A percentile compares a stretch with the other conserved stretches of the same genome.
Evolutionary conservation across 2,113 vertebrate genomes (phyloP).

Genomic region (Pangasianodon gigas): DNA sequence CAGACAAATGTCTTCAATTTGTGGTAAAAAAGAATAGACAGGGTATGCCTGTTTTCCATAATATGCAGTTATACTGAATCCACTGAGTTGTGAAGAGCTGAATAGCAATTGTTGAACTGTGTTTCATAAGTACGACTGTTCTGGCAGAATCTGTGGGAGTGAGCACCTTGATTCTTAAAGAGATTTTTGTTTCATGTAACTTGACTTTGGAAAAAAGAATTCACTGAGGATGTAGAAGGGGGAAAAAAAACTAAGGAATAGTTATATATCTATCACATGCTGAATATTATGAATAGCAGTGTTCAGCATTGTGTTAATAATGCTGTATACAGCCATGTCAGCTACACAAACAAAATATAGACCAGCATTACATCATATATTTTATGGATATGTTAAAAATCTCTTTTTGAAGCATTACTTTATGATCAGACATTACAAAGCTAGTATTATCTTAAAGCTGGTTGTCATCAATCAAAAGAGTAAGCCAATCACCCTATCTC

Average conservation of each 20-base stretch:
- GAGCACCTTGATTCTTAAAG: background rate
- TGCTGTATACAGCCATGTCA: background rate
- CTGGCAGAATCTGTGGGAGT: background rate
- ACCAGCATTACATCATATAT: background rate
- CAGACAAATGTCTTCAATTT: background rate
- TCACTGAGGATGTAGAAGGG: background rate
- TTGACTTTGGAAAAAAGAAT: background rate
- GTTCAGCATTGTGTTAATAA: background rate
- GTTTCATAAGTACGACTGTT: background rate
- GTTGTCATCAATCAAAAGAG: slow-evolving; percentile 37
- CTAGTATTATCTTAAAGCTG: slow-evolving; percentile 16
- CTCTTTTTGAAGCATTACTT: background rate
- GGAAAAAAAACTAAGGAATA: background rate
- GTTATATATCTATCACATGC: background rate
- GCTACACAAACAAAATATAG: background rate
- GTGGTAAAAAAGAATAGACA: background rate
- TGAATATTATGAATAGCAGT: background rate
- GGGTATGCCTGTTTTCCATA: background rate
- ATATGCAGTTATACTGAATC: background rate
- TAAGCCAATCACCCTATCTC: background rate
- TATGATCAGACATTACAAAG: slow-evolving; percentile 9
- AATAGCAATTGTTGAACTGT: background rate
- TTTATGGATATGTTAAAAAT: slow-evolving; percentile 5
- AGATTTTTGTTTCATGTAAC: background rate
- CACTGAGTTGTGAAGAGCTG: background rate